phyloP scores from a whole-genome alignment of 1,140 invertebrate species.

The Drosophila tropicalis region DNA sequence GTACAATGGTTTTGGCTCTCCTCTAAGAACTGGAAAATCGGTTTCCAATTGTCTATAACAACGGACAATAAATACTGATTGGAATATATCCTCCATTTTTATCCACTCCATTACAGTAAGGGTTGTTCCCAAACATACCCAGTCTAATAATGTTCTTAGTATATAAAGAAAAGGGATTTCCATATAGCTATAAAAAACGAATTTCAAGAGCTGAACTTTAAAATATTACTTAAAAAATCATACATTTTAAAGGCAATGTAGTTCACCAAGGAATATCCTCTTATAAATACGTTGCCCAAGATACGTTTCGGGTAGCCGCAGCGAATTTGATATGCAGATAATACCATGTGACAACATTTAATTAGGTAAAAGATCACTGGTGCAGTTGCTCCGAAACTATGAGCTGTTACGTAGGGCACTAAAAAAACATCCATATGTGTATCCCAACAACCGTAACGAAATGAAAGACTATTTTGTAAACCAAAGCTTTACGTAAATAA shows the following conservation, averaged over 20 bases:
- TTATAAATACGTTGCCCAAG: constrained; percentile 97
- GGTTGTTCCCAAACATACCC: constrained; percentile 99
- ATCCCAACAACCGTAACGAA: constrained; percentile 94
- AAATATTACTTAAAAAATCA: constrained; percentile 49
- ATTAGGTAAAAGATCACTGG: constrained; percentile 98
- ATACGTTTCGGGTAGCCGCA: constrained; percentile 97
- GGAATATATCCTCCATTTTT: constrained; percentile 99
- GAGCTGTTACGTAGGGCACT: constrained; percentile 94
- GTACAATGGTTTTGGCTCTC: constrained; percentile 89
- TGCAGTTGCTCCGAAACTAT: constrained; percentile 92
- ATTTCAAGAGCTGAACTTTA: not conserved
- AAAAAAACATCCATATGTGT: constrained; percentile 98
- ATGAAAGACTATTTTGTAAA: constrained; percentile 96
- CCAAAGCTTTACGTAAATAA: constrained; percentile 96
- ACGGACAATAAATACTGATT: constrained; percentile 96
- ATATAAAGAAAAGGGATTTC: constrained; percentile 98
- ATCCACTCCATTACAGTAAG: constrained; percentile 99
- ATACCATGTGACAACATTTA: constrained; percentile 96
- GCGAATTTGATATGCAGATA: constrained; percentile 97
- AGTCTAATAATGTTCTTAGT: constrained; percentile 97
- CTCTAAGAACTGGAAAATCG: constrained; percentile 95
- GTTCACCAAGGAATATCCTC: constrained; percentile 95
- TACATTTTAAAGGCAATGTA: constrained; percentile 96
- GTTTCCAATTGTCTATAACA: constrained; percentile 94
- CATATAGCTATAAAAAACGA: constrained; percentile 90